A percentile compares a stretch with the other conserved stretches of the same genome.
These are phyloP conservation scores for Anas flavirostris DNA, from an alignment of 2,797 vertebrate genomes.

Conservation along the genomic window DNA sequence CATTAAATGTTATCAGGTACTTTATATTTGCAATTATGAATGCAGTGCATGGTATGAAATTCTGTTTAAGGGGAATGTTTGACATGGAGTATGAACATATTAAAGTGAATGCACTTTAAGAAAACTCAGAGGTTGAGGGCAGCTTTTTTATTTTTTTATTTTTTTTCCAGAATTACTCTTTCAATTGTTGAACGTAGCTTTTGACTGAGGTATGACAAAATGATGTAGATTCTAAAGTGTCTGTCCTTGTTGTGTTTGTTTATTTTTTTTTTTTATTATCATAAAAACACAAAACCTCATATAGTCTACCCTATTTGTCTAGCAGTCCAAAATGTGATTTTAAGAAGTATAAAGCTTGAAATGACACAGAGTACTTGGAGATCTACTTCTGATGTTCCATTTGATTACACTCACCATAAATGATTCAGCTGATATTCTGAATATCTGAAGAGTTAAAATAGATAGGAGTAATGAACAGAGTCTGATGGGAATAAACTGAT, in stretches of 20 bases:
- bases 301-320: neutral
- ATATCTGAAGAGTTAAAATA: neutral
- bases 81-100: slow-evolving; percentile 20
- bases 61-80: slow-evolving; percentile 2
- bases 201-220: neutral
- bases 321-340: neutral
- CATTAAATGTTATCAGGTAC: slow-evolving; percentile 44
- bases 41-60: neutral
- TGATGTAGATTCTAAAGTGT: neutral
- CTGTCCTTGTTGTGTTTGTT: neutral
- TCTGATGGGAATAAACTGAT: neutral
- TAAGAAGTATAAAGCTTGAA: neutral
- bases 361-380: neutral
- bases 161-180: neutral
- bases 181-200: neutral
- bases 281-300: neutral
- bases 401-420: neutral
- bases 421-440: neutral
- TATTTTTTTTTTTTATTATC: neutral
- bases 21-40: slow-evolving; percentile 42
- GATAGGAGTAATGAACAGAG: neutral
- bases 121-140: neutral
- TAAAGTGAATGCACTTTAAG: neutral
- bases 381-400: neutral
- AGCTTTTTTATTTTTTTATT: neutral